Evolutionary conservation across 2,888 invertebrate genomes (phyloP).

Genomic region (Rugalucina vietnamica): DNA sequence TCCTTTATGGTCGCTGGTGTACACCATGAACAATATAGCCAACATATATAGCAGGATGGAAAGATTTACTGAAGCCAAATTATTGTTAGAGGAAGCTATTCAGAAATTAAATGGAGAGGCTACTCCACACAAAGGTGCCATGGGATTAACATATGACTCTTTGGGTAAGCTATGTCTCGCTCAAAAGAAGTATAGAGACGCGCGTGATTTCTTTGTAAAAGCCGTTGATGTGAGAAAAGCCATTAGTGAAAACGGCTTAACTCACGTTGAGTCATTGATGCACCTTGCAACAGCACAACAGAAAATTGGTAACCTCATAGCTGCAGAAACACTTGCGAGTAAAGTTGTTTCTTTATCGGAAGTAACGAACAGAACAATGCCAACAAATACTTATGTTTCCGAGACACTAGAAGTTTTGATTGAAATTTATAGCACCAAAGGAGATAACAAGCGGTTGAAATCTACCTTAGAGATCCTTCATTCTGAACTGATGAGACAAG

Average conservation of each 20-base stretch:
- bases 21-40: slow-evolving; percentile 65
- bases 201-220: slow-evolving; percentile 42
- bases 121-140: background rate
- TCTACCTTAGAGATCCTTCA: slow-evolving; percentile 43
- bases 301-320: slow-evolving; percentile 14
- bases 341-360: slow-evolving; percentile 31
- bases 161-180: slow-evolving; percentile 36
- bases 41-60: slow-evolving; percentile 33
- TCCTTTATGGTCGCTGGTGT: slow-evolving; percentile 45
- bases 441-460: slow-evolving; percentile 22
- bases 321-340: slow-evolving; percentile 29
- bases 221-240: slow-evolving; percentile 42
- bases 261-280: slow-evolving; percentile 31
- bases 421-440: slow-evolving; percentile 29
- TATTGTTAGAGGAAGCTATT: slow-evolving; percentile 48
- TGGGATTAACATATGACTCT: slow-evolving; percentile 34
- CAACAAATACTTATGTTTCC: slow-evolving; percentile 37
- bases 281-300: slow-evolving; percentile 36
- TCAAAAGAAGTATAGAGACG: slow-evolving; percentile 18
- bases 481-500: slow-evolving; percentile 45
- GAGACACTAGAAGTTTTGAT: slow-evolving; percentile 41
- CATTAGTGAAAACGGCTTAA: slow-evolving; percentile 15
- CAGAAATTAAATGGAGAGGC: slow-evolving; percentile 16
- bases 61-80: slow-evolving; percentile 31
- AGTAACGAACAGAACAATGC: slow-evolving; percentile 22